Evolutionary conservation across 2,113 vertebrate genomes (phyloP).

Genomic region (Hiodon tergisus): DNA sequence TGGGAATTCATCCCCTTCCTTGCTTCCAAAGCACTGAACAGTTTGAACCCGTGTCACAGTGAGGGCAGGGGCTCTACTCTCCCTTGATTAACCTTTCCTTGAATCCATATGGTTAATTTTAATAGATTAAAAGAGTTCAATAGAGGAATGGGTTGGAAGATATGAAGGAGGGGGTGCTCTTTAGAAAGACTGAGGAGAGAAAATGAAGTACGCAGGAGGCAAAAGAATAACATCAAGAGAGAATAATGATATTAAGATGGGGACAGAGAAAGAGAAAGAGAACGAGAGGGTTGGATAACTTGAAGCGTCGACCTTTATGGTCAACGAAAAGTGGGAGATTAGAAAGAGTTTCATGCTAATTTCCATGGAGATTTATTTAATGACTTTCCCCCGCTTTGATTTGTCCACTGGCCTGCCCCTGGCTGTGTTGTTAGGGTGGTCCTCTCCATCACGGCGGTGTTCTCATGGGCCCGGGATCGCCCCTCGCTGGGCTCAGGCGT

Average conservation of each 20-base stretch:
- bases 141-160: slow-evolving; percentile 48
- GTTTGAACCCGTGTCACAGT: slow-evolving; percentile 65
- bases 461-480: slow-evolving; percentile 67
- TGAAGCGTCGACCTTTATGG: slow-evolving; percentile 92
- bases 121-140: slow-evolving; percentile 28
- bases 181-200: slow-evolving; percentile 68
- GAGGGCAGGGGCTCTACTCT: slow-evolving; percentile 53
- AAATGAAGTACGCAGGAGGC: slow-evolving; percentile 66
- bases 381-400: slow-evolving; percentile 87
- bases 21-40: slow-evolving; percentile 55
- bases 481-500: slow-evolving; percentile 79
- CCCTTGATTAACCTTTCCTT: slow-evolving; percentile 59
- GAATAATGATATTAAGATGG: slow-evolving; percentile 72
- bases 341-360: slow-evolving; percentile 99
- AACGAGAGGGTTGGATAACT: slow-evolving; percentile 72
- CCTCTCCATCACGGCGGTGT: slow-evolving; percentile 76
- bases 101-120: slow-evolving; percentile 67
- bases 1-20: slow-evolving; percentile 53
- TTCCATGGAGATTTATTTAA: slow-evolving; percentile 99
- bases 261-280: slow-evolving; percentile 62
- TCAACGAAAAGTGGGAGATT: slow-evolving; percentile 91
- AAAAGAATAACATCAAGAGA: slow-evolving; percentile 57
- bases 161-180: slow-evolving; percentile 61
- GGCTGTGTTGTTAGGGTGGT: slow-evolving; percentile 79
- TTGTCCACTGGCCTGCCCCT: slow-evolving; percentile 72